These are phyloP conservation scores for Erinaceus europaeus DNA, from an alignment of 2,113 vertebrate genomes.

Conservation along the genomic window DNA sequence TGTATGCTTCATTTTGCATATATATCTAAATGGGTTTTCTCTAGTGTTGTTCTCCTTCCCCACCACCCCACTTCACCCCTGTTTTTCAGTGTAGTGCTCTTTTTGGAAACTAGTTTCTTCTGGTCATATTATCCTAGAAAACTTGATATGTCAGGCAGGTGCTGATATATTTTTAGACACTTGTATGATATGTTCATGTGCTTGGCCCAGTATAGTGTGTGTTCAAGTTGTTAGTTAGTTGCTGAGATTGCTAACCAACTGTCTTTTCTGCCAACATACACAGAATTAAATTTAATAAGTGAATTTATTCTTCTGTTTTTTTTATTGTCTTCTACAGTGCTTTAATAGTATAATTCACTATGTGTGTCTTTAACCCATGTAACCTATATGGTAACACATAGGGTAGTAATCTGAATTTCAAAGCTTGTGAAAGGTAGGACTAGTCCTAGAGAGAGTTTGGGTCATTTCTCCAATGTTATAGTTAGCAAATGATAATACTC, in stretches of 20 bases:
- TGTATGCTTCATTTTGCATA: conserved; percentile 17
- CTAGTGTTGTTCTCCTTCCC: too few species aligned
- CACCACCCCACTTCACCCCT: too few species aligned
- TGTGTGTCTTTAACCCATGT: background rate
- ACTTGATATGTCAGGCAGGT: conserved; percentile 44
- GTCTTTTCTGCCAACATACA: conserved; percentile 12
- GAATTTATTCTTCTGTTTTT: conserved; percentile 32
- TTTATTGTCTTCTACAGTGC: background rate
- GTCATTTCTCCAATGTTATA: conserved; percentile 11
- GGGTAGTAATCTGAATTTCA: conserved; percentile 19
- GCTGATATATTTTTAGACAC: conserved; percentile 43
- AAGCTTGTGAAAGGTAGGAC: background rate
- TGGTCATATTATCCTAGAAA: conserved; percentile 37
- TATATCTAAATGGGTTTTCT: too few species aligned
- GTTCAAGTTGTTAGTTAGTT: conserved; percentile 38
- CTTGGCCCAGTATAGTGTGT: conserved; percentile 36
- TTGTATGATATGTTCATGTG: conserved; percentile 9
- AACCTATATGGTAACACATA: background rate
- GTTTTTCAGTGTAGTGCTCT: conserved; percentile 11
- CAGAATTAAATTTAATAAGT: conserved; percentile 22
- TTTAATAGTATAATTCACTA: conserved; percentile 30
- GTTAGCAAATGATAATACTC: background rate
- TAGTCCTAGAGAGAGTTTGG: background rate
- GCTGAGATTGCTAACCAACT: conserved; percentile 7
- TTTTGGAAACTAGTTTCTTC: conserved; percentile 9